Conservation (phyloP, 2,888 invertebrate genomes). For the Nyleta sp. region DNA sequence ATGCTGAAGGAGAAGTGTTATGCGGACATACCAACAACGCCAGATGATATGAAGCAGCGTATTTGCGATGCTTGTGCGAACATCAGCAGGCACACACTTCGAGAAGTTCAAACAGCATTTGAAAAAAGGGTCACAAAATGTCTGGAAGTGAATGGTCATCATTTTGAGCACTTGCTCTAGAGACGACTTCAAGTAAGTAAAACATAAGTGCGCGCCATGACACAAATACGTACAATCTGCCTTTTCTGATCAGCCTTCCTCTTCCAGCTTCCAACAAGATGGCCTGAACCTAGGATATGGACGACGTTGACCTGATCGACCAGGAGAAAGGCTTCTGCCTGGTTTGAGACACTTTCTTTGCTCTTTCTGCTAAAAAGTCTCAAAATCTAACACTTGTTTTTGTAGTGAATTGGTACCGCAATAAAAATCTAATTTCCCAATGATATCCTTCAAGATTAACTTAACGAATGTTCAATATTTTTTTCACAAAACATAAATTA, state of each 20-base stretch:
- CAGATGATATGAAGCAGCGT: constrained; percentile 7
- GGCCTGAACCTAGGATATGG: no score
- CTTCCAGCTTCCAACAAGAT: no score
- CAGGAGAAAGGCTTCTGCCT: no score
- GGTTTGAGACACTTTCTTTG: no score
- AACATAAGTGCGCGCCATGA: not conserved
- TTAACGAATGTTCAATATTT: no score
- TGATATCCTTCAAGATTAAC: no score
- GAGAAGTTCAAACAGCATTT: not conserved
- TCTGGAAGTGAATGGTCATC: constrained; percentile 16
- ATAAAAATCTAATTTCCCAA: no score
- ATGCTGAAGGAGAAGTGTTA: constrained; percentile 11
- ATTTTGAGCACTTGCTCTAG: constrained; percentile 17
- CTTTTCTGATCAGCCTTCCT: not conserved
- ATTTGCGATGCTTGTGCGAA: constrained; percentile 12
- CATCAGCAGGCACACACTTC: not conserved
- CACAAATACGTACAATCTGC: not conserved
- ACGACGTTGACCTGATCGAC: no score
- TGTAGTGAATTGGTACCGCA: no score
- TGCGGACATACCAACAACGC: constrained; percentile 10
- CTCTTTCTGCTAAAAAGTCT: no score
- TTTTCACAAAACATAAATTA: no score
- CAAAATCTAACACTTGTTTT: no score
- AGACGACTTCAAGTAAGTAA: constrained; percentile 8
- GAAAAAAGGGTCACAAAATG: not conserved